A percentile compares a stretch with the other conserved stretches of the same genome.
Conservation (phyloP, 1,140 invertebrate genomes). For the Papilio helenus region DNA sequence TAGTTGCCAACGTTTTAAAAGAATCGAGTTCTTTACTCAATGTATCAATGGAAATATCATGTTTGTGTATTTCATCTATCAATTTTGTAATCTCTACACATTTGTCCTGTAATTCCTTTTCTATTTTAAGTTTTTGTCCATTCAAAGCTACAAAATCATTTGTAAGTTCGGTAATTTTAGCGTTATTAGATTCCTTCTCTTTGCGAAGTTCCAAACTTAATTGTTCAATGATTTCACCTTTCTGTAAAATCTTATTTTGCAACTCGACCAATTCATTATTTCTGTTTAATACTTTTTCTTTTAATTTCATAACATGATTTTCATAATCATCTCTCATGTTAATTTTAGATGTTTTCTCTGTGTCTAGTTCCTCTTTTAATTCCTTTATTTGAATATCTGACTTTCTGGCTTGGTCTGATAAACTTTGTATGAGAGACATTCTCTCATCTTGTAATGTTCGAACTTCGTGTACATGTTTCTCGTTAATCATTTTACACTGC, state of each 20-base stretch:
- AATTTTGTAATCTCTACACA: slow-evolving; percentile 53
- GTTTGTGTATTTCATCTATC: slow-evolving; percentile 53
- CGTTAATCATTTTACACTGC: slow-evolving; percentile 57
- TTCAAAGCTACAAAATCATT: slow-evolving; percentile 56
- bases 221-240: slow-evolving; percentile 68
- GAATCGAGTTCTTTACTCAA: slow-evolving; percentile 54
- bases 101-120: slow-evolving; percentile 55
- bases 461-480: slow-evolving; percentile 68
- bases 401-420: slow-evolving; percentile 66
- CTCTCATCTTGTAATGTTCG: slow-evolving; percentile 72
- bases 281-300: slow-evolving; percentile 73
- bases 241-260: slow-evolving; percentile 71
- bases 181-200: slow-evolving; percentile 62
- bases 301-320: slow-evolving; percentile 71
- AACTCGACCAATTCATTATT: slow-evolving; percentile 76
- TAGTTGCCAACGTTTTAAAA: slow-evolving; percentile 47
- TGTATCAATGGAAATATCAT: slow-evolving; percentile 48
- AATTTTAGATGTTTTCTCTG: slow-evolving; percentile 59
- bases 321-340: slow-evolving; percentile 73
- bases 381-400: slow-evolving; percentile 60
- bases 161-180: slow-evolving; percentile 56
- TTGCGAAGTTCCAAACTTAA: slow-evolving; percentile 61
- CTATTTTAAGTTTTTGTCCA: slow-evolving; percentile 48
- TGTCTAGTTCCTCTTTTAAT: slow-evolving; percentile 60
- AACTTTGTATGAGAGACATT: slow-evolving; percentile 62